Base-by-base conservation (phyloP, 2,797 vertebrate species). In the Hafferia zeledoni region DNA sequence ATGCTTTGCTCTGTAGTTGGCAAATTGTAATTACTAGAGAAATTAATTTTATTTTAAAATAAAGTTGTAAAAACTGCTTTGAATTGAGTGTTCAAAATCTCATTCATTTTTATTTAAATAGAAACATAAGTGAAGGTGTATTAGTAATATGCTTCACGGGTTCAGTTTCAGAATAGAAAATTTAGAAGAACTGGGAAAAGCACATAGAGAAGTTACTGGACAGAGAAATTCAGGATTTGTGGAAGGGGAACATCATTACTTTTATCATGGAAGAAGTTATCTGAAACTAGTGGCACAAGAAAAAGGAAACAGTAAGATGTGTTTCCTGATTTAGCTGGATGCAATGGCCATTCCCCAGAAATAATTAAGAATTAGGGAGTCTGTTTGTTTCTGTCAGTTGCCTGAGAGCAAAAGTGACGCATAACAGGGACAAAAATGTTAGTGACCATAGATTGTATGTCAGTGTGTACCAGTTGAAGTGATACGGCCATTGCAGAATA, bases 11-110 rank as follows among this genome's bases (percentile, higher is more conserved):
- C 7, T 94, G 1, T 30, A 47, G 17, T 53, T 68, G 30, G 11
- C 30, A 89, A 76, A 25, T 50, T 84, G 18, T 64, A 57, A 75
- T 81, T 81, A 60, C 14, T 35, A 22, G 27, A 71, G 24, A 91
- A 93, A 75, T 83, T 79, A 67, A 33, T 68, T 91, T 74, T 56
- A n/a, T 87, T 93, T 52, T 9, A 23, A 65, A 83, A 53, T 79
- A 27, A 50, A 75, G 12, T 71, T 65, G 37, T 43, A 63, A 75
- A 77, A 90, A 5, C 0, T 7, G 13, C 11, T 61, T 68, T 72
- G 49, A 83, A 52, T 31, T 60, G 13, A 67, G 44, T 60, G 17
- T 67, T 94, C 35, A 79, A 4, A 31, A 76, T 17, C 15, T 76
- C 16, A 27, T 85, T 59, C 5, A 49, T 76, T 86, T 83, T 19